These are phyloP conservation scores for Hyles lineata DNA, from an alignment of 2,888 invertebrate genomes.

Conservation along the genomic window DNA sequence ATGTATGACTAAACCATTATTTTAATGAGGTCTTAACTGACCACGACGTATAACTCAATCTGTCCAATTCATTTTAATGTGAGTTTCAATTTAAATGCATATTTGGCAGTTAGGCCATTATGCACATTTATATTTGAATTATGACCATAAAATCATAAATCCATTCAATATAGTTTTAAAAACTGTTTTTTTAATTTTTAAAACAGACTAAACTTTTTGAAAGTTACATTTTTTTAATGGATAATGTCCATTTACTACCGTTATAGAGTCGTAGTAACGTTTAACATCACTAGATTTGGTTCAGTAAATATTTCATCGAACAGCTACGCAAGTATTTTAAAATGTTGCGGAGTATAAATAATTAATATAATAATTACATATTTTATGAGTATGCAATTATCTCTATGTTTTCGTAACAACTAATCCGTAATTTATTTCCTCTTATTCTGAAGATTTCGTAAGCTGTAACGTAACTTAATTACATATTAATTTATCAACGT, in stretches of 20 bases:
- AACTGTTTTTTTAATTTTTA: slow-evolving; percentile 35
- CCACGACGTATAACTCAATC: too few relatives aligned
- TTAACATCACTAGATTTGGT: slow-evolving; percentile 50
- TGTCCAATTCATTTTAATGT: too few relatives aligned
- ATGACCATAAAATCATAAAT: neutral
- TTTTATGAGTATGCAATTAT: slow-evolving; percentile 40
- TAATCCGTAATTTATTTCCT: neutral
- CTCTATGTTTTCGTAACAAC: neutral
- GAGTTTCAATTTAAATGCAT: neutral
- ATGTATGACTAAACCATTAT: neutral
- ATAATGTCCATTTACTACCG: slow-evolving; percentile 57
- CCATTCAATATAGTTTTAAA: neutral
- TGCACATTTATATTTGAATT: neutral
- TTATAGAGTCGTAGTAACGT: slow-evolving; percentile 39
- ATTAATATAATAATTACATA: slow-evolving; percentile 33
- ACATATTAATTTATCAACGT: neutral
- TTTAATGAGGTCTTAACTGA: neutral
- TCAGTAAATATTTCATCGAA: slow-evolving; percentile 35
- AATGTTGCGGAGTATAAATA: slow-evolving; percentile 31
- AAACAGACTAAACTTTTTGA: slow-evolving; percentile 65
- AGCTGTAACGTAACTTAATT: neutral
- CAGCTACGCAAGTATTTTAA: neutral
- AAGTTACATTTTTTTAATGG: slow-evolving; percentile 70
- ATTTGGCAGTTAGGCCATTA: neutral
- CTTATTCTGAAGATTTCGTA: neutral